phyloP scores from a whole-genome alignment of 2,888 invertebrate genomes.

The Napeogenes inachia region DNA sequence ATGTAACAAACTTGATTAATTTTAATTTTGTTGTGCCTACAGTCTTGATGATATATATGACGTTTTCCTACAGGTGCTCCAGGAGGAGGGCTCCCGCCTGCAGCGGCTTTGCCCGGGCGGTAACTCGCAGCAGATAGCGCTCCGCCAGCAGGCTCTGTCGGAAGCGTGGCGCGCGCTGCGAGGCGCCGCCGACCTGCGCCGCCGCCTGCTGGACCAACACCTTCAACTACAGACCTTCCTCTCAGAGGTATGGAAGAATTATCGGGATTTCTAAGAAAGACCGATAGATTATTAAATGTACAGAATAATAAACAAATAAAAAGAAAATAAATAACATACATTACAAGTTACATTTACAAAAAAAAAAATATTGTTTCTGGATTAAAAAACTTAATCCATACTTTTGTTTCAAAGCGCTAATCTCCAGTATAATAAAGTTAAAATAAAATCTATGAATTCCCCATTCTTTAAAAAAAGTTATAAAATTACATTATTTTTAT shows the following conservation, averaged over 20 bases:
- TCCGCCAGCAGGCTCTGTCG: slow-evolving; percentile 90
- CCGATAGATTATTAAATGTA: too few species aligned
- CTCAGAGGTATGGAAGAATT: slow-evolving; percentile 77
- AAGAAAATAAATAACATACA: too few species aligned
- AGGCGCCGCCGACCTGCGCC: slow-evolving; percentile 86
- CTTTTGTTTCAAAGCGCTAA: background rate
- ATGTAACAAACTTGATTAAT: too few species aligned
- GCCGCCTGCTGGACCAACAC: slow-evolving; percentile 89
- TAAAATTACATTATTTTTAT: too few species aligned
- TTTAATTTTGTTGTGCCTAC: too few species aligned
- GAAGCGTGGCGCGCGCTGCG: slow-evolving; percentile 93
- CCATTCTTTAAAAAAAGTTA: too few species aligned
- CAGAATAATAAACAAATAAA: too few species aligned
- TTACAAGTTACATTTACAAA: too few species aligned
- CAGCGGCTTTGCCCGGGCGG: slow-evolving; percentile 93
- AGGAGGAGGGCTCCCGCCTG: slow-evolving; percentile 94
- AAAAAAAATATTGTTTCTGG: too few species aligned
- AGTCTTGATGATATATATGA: background rate
- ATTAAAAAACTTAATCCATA: too few species aligned
- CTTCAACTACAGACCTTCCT: slow-evolving; percentile 93
- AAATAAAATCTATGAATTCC: too few species aligned
- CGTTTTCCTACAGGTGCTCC: slow-evolving; percentile 80
- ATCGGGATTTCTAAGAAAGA: too few species aligned
- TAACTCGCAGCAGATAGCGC: slow-evolving; percentile 92
- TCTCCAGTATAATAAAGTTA: background rate